Base-by-base conservation (phyloP, 2,113 vertebrate species). In the Oreocharis arfaki region DNA sequence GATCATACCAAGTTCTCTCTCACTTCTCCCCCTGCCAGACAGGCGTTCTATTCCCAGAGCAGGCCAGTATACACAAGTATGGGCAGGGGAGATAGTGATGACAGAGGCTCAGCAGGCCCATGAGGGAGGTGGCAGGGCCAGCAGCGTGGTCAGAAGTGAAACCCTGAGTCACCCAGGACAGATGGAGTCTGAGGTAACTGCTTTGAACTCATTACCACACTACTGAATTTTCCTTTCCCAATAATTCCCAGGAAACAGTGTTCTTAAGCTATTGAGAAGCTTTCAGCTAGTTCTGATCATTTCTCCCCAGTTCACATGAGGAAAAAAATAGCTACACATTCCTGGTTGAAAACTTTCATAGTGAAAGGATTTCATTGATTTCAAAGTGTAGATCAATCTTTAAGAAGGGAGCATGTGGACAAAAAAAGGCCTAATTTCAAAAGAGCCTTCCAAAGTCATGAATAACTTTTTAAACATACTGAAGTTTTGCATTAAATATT, bases 381-480 rank as follows among this genome's bases (percentile, higher is more conserved):
- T 64, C 27, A 37, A 91, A 77, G 71, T 15, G 7, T 86, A 52
- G 71, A 74, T 88, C 60, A 84, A 57, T 86, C 64, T 81, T 65
- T 70, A 77, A 74, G 71, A 80, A 75, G 60, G 49, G 47, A 75
- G 32, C 30, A 68, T 28, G 19, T 27, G 41, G 59, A 79, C 63
- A 64, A 78, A 92, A 92, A 86, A 88, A 90, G n/a, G 44, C 52
- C 42, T 85, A 46, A 87, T 90, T 96, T 91, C 59, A 90, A 70
- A 96, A 88, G 60, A 59, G 83, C 20, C 11, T 22, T 92, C 52
- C 47, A n/a, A 84, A 90, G 52, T 71, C 0, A 73, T 78, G 42
- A 89, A 71, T 92, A 77, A 13, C 60, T 56, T 60, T 95, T 95
- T 86, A 88, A 96, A 84, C 59, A 37, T 61, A 55, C 1, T 1